phyloP scores from a whole-genome alignment of 2,888 invertebrate genomes.

The Philaethria dido region DNA sequence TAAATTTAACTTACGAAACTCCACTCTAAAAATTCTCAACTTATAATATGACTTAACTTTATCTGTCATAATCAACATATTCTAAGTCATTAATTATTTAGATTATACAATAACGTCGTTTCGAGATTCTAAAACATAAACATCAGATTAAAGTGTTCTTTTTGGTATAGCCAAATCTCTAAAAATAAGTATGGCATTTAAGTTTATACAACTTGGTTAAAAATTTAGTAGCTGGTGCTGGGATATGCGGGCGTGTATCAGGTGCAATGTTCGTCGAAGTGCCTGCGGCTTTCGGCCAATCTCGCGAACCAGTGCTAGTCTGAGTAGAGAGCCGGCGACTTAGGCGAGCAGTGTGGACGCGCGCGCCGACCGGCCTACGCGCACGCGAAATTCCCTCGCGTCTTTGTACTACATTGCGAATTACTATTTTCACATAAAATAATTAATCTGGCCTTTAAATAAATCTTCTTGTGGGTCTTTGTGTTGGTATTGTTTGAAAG shows the following conservation, averaged over 20 bases:
- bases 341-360: conserved; percentile 64
- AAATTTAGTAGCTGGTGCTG: conserved; percentile 52
- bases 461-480: conserved; percentile 53
- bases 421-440: conserved; percentile 47
- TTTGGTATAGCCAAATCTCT: background rate
- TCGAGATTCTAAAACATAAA: background rate
- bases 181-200: conserved; percentile 43
- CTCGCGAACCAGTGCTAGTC: conserved; percentile 45
- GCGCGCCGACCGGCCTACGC: conserved; percentile 75
- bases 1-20: background rate
- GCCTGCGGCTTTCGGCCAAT: conserved; percentile 44
- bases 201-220: conserved; percentile 49
- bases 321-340: conserved; percentile 24
- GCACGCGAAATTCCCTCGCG: conserved; percentile 66
- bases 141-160: background rate
- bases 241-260: conserved; percentile 60
- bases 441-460: conserved; percentile 63
- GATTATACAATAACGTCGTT: background rate
- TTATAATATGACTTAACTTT: background rate
- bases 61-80: background rate
- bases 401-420: conserved; percentile 52
- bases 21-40: background rate
- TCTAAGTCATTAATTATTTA: background rate
- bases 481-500: conserved; percentile 12
- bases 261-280: conserved; percentile 70